Evolutionary conservation across 2,113 vertebrate species (phyloP).

Genomic region (Mus musculus): GRCm39 chr6:96500001-96500500

Average conservation of each 20-base stretch:
- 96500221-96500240: rapidly evolving
- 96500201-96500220: background rate
- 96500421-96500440: conserved; percentile 99
- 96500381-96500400: conserved; percentile 99
- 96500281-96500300: conserved; percentile 92
- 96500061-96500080: background rate
- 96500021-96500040: background rate
- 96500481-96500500: rapidly evolving
- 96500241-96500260: conserved; percentile 37
- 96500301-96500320: conserved; percentile 99
- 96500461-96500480: background rate
- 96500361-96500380: conserved; percentile 99
- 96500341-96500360: conserved; percentile 99
- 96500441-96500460: conserved; percentile 75
- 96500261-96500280: conserved; percentile 80
- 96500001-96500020: background rate
- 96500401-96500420: conserved; percentile 98
- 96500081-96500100: background rate
- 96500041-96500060: background rate
- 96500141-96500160: background rate
- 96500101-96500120: background rate
- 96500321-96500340: conserved; percentile 99
- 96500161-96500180: background rate
- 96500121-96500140: background rate
- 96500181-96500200: background rate